A percentile compares a stretch with the other conserved stretches of the same genome.
Evolutionary conservation across 2,113 vertebrate genomes (phyloP).

Genomic region (Acrocephalus arundinaceus): DNA sequence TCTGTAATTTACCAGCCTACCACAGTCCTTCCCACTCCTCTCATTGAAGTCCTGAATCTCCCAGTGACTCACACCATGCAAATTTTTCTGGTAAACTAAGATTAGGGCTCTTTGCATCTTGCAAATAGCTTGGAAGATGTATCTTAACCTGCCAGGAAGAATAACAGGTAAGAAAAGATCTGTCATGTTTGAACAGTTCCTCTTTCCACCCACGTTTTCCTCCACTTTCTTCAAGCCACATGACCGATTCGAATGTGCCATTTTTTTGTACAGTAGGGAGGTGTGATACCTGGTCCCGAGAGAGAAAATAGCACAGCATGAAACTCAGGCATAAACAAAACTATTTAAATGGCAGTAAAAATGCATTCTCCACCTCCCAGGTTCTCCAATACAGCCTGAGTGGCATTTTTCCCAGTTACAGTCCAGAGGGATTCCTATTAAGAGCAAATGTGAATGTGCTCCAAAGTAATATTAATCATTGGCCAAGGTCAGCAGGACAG

Average conservation of each 20-base stretch:
- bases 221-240: not conserved
- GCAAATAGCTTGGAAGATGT: not conserved
- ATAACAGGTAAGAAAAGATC: not conserved
- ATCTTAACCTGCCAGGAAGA: not conserved
- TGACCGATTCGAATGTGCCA: accelerated
- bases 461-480: slow-evolving; percentile 9
- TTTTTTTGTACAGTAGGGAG: not conserved
- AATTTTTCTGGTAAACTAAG: not conserved
- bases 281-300: not conserved
- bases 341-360: not conserved
- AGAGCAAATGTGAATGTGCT: not conserved
- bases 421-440: not conserved
- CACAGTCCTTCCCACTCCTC: not conserved
- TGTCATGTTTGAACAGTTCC: not conserved
- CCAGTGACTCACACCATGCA: accelerated
- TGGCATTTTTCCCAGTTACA: not conserved
- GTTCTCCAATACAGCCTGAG: not conserved
- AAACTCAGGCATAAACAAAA: not conserved
- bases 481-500: slow-evolving; percentile 48
- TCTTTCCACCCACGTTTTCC: not conserved
- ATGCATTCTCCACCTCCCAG: not conserved
- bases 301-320: not conserved
- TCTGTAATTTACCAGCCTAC: not conserved
- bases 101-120: not conserved
- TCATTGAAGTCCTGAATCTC: not conserved